Percentiles rank a stretch among this genome's conserved stretches.
Evolutionary conservation across 1,140 invertebrate species (phyloP).

Genomic region (Philopotamus ludificatus): DNA sequence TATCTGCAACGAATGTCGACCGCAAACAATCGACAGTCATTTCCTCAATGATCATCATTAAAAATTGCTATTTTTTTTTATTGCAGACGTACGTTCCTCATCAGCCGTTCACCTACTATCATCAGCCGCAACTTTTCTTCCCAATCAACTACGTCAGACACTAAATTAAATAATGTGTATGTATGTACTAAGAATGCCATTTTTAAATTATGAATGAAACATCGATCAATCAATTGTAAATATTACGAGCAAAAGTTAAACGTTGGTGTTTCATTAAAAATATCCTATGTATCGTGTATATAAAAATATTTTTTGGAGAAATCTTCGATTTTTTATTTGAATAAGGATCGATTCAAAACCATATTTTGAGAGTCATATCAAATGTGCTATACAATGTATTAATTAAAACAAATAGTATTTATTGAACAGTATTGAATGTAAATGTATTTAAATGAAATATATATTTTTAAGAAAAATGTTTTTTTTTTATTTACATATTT

Average conservation of each 20-base stretch:
- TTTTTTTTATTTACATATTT: slow-evolving; percentile 15
- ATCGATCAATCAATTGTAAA: slow-evolving; percentile 1
- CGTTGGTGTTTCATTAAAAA: background rate
- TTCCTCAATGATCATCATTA: too few species aligned
- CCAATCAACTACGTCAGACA: slow-evolving; percentile 28
- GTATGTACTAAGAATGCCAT: slow-evolving; percentile 6
- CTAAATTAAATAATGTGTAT: slow-evolving; percentile 4
- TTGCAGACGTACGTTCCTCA: slow-evolving; percentile 31
- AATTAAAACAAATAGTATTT: slow-evolving; percentile 33
- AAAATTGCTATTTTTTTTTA: background rate
- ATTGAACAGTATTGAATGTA: slow-evolving; percentile 25
- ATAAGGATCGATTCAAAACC: background rate
- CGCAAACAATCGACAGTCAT: too few species aligned
- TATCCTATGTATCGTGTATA: too few species aligned
- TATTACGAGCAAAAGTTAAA: background rate
- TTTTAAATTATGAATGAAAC: slow-evolving; percentile 10
- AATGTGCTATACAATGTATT: slow-evolving; percentile 32
- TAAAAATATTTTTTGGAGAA: too few species aligned
- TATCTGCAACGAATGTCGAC: background rate
- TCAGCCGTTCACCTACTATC: slow-evolving; percentile 34
- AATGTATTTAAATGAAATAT: too few species aligned
- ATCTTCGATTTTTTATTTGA: too few species aligned
- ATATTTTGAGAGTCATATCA: slow-evolving; percentile 27
- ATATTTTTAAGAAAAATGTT: slow-evolving; percentile 16
- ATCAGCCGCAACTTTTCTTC: slow-evolving; percentile 37